phyloP scores from a whole-genome alignment of 2,113 vertebrate genomes.

The Poeciliopsis turrubarensis region DNA sequence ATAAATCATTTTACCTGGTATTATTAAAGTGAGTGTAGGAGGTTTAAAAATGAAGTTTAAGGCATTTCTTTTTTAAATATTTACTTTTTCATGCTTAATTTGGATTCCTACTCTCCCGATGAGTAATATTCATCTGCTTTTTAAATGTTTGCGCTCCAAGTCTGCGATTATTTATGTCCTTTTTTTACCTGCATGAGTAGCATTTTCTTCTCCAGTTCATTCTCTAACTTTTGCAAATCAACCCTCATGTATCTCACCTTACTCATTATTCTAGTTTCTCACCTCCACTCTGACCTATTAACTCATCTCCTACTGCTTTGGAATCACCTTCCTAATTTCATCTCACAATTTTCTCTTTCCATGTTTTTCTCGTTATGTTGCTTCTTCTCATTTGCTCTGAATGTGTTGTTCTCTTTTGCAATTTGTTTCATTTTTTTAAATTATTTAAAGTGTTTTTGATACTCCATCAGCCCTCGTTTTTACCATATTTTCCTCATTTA shows the following conservation, averaged over 20 bases:
- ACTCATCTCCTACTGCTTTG: neutral
- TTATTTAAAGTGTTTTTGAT: too few relatives aligned
- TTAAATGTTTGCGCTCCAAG: neutral
- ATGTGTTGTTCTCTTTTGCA: neutral
- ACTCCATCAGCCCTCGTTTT: too few relatives aligned
- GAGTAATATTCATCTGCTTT: neutral
- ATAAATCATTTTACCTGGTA: slow-evolving; percentile 12
- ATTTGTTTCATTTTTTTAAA: too few relatives aligned
- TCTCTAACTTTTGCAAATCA: neutral
- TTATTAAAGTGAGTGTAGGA: neutral
- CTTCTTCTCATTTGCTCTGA: neutral
- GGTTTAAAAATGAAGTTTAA: slow-evolving; percentile 3
- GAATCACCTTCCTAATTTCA: neutral
- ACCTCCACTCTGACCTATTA: too few relatives aligned
- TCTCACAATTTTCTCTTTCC: neutral
- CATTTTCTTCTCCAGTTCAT: neutral
- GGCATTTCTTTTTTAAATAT: neutral
- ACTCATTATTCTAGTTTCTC: neutral
- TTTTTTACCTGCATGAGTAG: neutral
- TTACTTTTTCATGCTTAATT: neutral
- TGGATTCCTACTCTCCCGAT: neutral
- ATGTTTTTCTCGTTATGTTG: too few relatives aligned
- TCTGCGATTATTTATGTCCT: neutral
- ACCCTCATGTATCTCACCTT: neutral
- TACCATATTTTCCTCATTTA: too few relatives aligned